Conservation (phyloP, 2,113 vertebrate genomes). For the Callorhinus ursinus region DNA sequence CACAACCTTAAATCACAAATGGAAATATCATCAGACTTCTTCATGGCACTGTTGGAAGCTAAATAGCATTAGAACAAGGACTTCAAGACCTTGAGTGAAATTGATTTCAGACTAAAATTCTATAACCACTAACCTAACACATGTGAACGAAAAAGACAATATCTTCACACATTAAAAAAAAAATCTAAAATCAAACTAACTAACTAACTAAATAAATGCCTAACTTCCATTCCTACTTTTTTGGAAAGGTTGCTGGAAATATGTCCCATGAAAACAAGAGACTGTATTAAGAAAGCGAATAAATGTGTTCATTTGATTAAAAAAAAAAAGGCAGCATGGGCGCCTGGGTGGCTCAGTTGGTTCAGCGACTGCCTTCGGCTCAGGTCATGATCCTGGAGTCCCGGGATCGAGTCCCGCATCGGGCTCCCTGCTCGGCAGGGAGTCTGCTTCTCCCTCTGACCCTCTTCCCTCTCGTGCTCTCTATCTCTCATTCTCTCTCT, state of each 20-base stretch:
- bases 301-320: background rate
- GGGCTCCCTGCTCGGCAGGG: too few relatives aligned
- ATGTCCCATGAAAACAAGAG: background rate
- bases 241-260: background rate
- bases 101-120: background rate
- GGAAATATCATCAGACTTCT: background rate
- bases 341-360: too few relatives aligned
- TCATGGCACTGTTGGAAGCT: background rate
- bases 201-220: background rate
- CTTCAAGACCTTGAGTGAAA: background rate
- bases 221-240: background rate
- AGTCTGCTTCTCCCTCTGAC: too few relatives aligned
- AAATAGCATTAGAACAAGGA: background rate
- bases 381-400: too few relatives aligned
- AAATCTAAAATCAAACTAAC: background rate
- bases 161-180: background rate
- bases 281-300: background rate
- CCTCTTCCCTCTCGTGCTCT: too few relatives aligned
- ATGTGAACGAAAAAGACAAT: background rate
- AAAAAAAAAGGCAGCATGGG: background rate
- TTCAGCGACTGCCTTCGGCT: too few relatives aligned
- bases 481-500: too few relatives aligned
- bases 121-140: background rate
- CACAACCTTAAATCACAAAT: background rate
- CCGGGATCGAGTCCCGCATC: too few relatives aligned